These are phyloP conservation scores for Dufourea novaeangliae DNA, from an alignment of 1,140 invertebrate species.

Conservation along the genomic window DNA sequence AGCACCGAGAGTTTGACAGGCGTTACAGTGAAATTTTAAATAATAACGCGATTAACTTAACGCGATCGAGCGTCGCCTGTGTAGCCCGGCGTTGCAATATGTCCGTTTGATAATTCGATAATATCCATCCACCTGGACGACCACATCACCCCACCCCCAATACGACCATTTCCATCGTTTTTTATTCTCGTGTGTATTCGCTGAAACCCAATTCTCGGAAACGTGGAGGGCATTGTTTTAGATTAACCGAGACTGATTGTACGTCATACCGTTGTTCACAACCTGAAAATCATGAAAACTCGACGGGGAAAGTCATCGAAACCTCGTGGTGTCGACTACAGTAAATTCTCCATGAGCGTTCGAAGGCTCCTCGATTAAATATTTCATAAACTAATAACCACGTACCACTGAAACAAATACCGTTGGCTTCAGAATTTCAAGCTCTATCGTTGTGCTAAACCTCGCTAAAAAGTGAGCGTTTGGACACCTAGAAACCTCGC, in stretches of 20 bases:
- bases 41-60: slow-evolving; percentile 60
- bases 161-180: slow-evolving; percentile 57
- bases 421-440: no score
- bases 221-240: slow-evolving; percentile 48
- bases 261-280: slow-evolving; percentile 48
- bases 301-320: no score
- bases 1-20: not conserved
- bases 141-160: slow-evolving; percentile 33
- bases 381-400: no score
- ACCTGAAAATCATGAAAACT: no score
- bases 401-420: no score
- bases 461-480: no score
- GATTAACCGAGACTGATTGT: slow-evolving; percentile 55
- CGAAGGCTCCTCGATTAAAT: no score
- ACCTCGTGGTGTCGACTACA: no score
- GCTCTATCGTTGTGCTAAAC: no score
- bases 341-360: no score
- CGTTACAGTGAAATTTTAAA: slow-evolving; percentile 32
- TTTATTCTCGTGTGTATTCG: slow-evolving; percentile 52
- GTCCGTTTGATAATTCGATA: slow-evolving; percentile 60
- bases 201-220: slow-evolving; percentile 46
- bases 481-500: no score
- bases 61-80: slow-evolving; percentile 45
- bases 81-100: slow-evolving; percentile 32
- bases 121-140: slow-evolving; percentile 47